Base-by-base conservation (phyloP, 1,140 invertebrate genomes). In the Trachymyrmex cornetzi region DNA sequence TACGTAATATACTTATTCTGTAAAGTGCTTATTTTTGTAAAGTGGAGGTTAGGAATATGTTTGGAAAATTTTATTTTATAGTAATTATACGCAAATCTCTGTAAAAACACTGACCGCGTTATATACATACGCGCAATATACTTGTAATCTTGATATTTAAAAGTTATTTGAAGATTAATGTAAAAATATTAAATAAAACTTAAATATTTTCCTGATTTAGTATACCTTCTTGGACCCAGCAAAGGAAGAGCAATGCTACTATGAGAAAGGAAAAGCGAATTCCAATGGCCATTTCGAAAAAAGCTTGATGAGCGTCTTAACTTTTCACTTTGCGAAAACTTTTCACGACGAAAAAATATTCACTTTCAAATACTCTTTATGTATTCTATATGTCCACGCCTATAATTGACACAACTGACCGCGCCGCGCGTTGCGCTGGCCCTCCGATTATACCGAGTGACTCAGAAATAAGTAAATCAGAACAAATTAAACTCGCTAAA, bases 161-260 rank as follows among this genome's bases (percentile, higher is more conserved):
- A 38, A 34, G 24, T 84, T 75, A 66, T 19, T 55, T 80, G 7
- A 30, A 89, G 66, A 66, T 82, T 74, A 89, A 50, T 55, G 12
- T 44, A 30, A 48, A 2, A 50, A 1, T 44, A 63, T 24, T 30
- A 53, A 16, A 24, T 22, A 63, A 55, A 19, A 57, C 24, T 66
- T 24, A 9, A 30, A 27, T 72, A 22, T 34, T 48, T 38, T 34
- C 12, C 6, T n/a, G 16, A 24, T 1, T 79, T 44, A n/a, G 48
- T 24, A 77, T 79, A 91, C 90, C 90, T 89, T 91, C 59, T 3
- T 89, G 66, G 12, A 91, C 14, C n/a, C 77, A 91, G 24, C 85
- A 91, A n/a, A 79, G 19, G 4, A 89, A 16, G 6, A 88, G 27
- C 30, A 91, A 71, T n/a, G 34, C 16, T 34, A 30, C 24, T 5